phyloP scores from a whole-genome alignment of 2,113 vertebrate genomes.

The Mirounga angustirostris region DNA sequence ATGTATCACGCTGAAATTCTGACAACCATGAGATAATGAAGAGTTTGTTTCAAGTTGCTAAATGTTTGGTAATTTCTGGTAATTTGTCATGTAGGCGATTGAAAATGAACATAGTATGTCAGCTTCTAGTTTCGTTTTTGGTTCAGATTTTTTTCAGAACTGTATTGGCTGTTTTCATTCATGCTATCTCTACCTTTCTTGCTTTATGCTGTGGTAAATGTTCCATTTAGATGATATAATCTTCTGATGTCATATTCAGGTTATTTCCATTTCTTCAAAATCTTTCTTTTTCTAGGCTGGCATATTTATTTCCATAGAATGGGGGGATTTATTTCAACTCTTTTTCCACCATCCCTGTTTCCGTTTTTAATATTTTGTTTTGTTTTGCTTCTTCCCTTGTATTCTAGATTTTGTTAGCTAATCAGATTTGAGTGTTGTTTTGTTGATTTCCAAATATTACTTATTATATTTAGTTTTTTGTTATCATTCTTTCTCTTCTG shows the following conservation, averaged over 20 bases:
- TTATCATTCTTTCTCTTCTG: background rate
- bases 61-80: background rate
- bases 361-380: background rate
- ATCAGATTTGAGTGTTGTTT: background rate
- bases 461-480: background rate
- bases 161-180: background rate
- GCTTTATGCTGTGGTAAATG: background rate
- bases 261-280: background rate
- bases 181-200: background rate
- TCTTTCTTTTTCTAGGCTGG: background rate
- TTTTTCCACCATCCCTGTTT: background rate
- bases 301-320: background rate
- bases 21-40: background rate
- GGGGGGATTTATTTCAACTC: background rate
- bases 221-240: background rate
- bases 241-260: background rate
- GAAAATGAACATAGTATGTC: background rate
- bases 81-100: background rate
- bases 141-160: background rate
- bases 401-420: background rate
- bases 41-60: background rate
- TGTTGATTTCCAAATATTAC: background rate
- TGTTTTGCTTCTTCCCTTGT: background rate
- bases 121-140: background rate
- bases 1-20: background rate